phyloP scores from a whole-genome alignment of 1,140 invertebrate genomes.

The Ceratina calcarata region DNA sequence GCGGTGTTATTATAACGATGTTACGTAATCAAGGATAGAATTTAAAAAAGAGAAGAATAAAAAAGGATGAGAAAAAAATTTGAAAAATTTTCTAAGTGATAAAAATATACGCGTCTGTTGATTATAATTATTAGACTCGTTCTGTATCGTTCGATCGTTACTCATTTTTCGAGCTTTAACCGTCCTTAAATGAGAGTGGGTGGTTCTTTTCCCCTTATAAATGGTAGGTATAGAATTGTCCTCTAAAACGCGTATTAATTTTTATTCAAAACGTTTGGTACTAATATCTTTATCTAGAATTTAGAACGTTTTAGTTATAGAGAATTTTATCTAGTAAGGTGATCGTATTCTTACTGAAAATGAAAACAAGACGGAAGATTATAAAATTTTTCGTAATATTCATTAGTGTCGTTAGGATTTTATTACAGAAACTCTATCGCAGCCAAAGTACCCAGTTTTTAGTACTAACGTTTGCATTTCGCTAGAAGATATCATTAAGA shows the following conservation, averaged over 20 bases:
- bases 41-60: conserved; percentile 16
- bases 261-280: too few relatives aligned
- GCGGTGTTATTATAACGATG: conserved; percentile 42
- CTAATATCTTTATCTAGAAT: too few relatives aligned
- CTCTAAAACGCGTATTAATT: too few relatives aligned
- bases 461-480: background rate
- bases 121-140: conserved; percentile 38
- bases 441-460: conserved; percentile 39
- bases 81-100: conserved; percentile 38
- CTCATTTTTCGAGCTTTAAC: conserved; percentile 54
- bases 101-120: conserved; percentile 41
- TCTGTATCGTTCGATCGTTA: conserved; percentile 47
- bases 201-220: conserved; percentile 23
- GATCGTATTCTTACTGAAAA: conserved; percentile 15
- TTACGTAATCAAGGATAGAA: conserved; percentile 41
- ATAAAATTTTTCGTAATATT: background rate
- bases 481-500: background rate
- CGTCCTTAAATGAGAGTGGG: conserved; percentile 15
- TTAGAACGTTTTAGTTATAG: conserved; percentile 45
- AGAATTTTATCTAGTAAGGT: conserved; percentile 30
- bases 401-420: conserved; percentile 7
- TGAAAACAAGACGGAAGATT: too few relatives aligned
- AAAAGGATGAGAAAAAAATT: conserved; percentile 24
- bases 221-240: too few relatives aligned
- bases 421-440: conserved; percentile 5